Base-by-base conservation (phyloP, 1,140 invertebrate genomes). In the Pygmarrhopalites habei region DNA sequence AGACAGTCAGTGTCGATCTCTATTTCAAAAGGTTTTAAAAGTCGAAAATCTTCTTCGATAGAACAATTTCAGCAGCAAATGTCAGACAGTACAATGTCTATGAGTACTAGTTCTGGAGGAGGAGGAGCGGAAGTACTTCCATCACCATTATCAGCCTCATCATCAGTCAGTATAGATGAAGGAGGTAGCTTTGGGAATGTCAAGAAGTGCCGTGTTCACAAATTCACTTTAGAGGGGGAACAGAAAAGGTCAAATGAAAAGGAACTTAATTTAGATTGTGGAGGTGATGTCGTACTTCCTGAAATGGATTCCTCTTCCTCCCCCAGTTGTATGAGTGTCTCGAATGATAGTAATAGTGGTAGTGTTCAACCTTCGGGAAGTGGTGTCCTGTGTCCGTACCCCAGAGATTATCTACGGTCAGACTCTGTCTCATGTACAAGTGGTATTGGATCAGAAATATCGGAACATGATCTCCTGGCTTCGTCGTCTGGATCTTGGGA, bases 401-500 rank as follows among this genome's bases (percentile, higher is more conserved):
- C n/a, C n/a, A 67, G 72, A 62, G 66, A 72, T 49, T 71, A 71
- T 47, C 67, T 68, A 19, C 66, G 74, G 3, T 74, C 73, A 15
- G 74, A 76, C 65, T 75, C 74, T 15, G 72, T 73, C n/a, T 74
- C 73, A 21, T n/a, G n/a, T n/a, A 76, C 75, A 26, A 74, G 73
- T 66, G 75, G 74, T 4, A 65, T 75, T 29, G 75, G 74, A 15
- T 75, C 74, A 28, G 74, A 76, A 64, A 71, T 75, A 26, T 74
- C 73, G 10, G 74, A 76, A 56, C 65, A 67, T 41, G 74, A 74
- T 52, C 65, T 72, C 49, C 53, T 43, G 1, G 43, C 66, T 7
- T 67, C 66, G 25, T n/a, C n/a, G n/a, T n/a, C n/a, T n/a, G 66
- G 66, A 17, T 68, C 62, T 17, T 68, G 66, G 66, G 66, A 68